phyloP scores from a whole-genome alignment of 2,888 invertebrate species.

The Eurytoma adleriae region DNA sequence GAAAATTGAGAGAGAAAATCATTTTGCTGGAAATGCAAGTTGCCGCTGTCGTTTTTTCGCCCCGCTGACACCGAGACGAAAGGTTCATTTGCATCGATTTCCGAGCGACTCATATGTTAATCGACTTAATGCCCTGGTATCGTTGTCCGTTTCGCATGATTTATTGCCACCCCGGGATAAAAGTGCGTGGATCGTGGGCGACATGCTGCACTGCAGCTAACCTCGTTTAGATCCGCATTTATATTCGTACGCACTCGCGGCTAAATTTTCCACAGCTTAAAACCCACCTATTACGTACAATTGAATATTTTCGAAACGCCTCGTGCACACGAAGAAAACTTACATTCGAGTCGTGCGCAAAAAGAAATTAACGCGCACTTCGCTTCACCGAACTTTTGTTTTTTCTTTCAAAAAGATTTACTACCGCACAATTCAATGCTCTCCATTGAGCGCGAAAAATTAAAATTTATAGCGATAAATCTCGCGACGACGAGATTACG shows the following conservation, averaged over 20 bases:
- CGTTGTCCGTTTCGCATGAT: constrained; percentile 46
- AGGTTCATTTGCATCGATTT: constrained; percentile 48
- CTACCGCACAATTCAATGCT: constrained; percentile 36
- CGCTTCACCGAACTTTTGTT: background rate
- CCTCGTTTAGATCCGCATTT: constrained; percentile 37
- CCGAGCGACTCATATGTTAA: constrained; percentile 34
- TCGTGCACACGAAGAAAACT: constrained; percentile 1
- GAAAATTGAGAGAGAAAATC: background rate
- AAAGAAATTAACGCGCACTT: background rate
- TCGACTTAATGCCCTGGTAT: constrained; percentile 28
- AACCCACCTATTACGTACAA: constrained; percentile 25
- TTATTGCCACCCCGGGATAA: constrained; percentile 36
- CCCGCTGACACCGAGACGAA: constrained; percentile 1
- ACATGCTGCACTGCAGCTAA: constrained; percentile 27
- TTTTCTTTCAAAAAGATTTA: background rate
- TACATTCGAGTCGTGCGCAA: background rate
- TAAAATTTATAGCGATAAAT: constrained; percentile 47
- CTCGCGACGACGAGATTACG: constrained; percentile 21
- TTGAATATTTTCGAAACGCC: constrained; percentile 45
- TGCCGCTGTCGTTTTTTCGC: background rate
- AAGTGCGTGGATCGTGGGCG: constrained; percentile 41
- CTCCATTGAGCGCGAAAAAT: constrained; percentile 42
- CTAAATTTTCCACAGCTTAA: constrained; percentile 32
- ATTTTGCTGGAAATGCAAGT: background rate
- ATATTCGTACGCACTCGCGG: background rate